Percentiles rank a stretch among this genome's conserved stretches.
Evolutionary conservation across 2,113 vertebrate genomes (phyloP).

Genomic region (Atractosteus spatula): DNA sequence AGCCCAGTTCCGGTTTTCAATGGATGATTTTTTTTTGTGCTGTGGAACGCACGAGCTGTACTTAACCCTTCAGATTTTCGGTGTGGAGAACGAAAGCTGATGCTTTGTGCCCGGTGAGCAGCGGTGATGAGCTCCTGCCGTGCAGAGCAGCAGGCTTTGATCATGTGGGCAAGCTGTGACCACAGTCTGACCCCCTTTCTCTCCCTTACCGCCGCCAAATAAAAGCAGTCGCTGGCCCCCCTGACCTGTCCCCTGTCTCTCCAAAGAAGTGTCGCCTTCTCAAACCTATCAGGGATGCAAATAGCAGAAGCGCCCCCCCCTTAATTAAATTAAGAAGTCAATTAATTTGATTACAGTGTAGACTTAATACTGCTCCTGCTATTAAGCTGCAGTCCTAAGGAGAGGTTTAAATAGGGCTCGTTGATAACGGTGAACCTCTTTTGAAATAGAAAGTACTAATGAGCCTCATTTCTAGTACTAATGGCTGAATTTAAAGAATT

Average conservation of each 20-base stretch:
- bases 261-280: no score
- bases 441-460: slow-evolving; percentile 20
- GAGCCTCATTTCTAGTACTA: slow-evolving; percentile 11
- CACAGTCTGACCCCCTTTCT: background rate
- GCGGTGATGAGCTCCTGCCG: no score
- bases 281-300: slow-evolving; percentile 13
- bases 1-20: no score
- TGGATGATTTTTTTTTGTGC: no score
- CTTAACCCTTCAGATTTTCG: no score
- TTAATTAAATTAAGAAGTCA: slow-evolving; percentile 29
- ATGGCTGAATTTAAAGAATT: slow-evolving; percentile 26
- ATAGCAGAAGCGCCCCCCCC: background rate
- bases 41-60: no score
- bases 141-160: no score
- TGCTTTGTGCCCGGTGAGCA: background rate
- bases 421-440: background rate
- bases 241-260: no score
- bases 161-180: background rate
- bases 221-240: background rate
- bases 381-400: slow-evolving; percentile 21
- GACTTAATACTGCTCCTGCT: slow-evolving; percentile 22
- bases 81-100: background rate
- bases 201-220: background rate
- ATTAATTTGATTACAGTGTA: slow-evolving; percentile 24
- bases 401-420: slow-evolving; percentile 12